Evolutionary conservation across 2,113 vertebrate genomes (phyloP).

Genomic region (Geococcyx californianus): DNA sequence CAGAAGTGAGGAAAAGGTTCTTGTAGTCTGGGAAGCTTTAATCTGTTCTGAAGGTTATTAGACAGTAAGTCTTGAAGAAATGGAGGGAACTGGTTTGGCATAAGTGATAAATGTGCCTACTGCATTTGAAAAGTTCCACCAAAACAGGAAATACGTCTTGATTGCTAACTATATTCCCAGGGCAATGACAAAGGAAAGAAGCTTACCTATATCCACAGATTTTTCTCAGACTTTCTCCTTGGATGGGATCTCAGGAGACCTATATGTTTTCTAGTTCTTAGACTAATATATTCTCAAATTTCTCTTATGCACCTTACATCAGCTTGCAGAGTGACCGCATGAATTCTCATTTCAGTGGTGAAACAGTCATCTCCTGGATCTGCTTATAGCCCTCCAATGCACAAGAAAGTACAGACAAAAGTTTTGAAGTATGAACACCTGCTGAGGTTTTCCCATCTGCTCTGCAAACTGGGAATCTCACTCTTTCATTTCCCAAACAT

Average conservation of each 20-base stretch:
- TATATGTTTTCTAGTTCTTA: background rate
- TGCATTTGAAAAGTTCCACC: background rate
- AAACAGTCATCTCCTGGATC: background rate
- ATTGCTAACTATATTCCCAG: background rate
- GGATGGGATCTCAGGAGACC: background rate
- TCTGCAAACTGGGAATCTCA: background rate
- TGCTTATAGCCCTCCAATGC: background rate
- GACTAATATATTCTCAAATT: background rate
- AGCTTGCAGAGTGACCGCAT: background rate
- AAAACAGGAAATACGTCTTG: background rate
- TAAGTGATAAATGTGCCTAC: background rate
- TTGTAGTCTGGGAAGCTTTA: background rate
- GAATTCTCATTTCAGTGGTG: background rate
- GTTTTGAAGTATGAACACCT: background rate
- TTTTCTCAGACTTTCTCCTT: background rate
- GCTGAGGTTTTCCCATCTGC: background rate
- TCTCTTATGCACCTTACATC: background rate
- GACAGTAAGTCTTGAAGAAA: background rate
- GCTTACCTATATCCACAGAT: background rate
- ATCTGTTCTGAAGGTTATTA: background rate
- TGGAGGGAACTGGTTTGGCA: background rate
- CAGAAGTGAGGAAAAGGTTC: constrained; percentile 5
- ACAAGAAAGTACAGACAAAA: background rate
- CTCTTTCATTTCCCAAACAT: background rate
- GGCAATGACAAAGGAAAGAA: background rate